Evolutionary conservation across 2,888 invertebrate species (phyloP).

Genomic region (Terebella lapidaria): DNA sequence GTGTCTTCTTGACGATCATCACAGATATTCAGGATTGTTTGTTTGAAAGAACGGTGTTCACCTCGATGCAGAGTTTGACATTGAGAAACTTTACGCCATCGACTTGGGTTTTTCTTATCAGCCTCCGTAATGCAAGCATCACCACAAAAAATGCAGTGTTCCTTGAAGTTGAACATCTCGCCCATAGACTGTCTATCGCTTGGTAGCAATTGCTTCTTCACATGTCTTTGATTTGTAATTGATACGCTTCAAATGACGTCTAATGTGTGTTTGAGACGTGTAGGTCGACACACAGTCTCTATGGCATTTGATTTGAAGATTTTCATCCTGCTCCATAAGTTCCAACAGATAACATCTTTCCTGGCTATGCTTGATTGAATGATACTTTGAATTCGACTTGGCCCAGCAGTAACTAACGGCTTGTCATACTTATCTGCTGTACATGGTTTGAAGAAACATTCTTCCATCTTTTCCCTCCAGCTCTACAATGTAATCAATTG

Average conservation of each 20-base stretch:
- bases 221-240: not conserved
- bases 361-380: not conserved
- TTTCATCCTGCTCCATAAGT: not conserved
- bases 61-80: too few relatives aligned
- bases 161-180: not conserved
- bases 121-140: not conserved
- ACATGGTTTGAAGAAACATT: too few relatives aligned
- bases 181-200: not conserved
- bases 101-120: not conserved
- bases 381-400: too few relatives aligned
- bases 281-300: not conserved
- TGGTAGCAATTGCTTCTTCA: not conserved
- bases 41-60: too few relatives aligned
- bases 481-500: too few relatives aligned
- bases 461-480: too few relatives aligned
- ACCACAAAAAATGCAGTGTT: not conserved
- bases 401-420: not conserved
- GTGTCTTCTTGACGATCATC: not conserved
- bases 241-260: not conserved
- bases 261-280: not conserved
- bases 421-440: too few relatives aligned
- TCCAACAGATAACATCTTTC: too few relatives aligned
- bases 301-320: not conserved
- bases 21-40: not conserved
- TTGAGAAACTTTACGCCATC: not conserved